Conservation (phyloP, 1,140 invertebrate genomes). For the Micrasema longulum region DNA sequence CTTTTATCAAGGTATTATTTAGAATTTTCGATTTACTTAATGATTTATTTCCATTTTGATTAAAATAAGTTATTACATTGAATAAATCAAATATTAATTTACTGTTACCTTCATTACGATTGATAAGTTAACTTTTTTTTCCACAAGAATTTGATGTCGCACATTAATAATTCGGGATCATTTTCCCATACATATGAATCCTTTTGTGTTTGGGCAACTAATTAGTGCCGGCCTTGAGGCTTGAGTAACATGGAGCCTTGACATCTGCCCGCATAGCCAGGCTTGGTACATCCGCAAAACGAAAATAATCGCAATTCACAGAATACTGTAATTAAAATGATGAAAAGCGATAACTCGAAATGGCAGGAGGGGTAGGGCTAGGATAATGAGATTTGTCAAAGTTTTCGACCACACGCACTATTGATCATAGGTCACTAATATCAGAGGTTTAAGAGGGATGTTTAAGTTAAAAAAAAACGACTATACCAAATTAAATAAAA, state of each 20-base stretch:
- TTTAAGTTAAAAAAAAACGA: too few species aligned
- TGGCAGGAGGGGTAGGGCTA: neutral
- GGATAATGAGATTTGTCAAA: too few species aligned
- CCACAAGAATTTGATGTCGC: slow-evolving; percentile 7
- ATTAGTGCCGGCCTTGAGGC: slow-evolving; percentile 18
- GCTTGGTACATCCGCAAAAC: slow-evolving; percentile 16
- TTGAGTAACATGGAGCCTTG: neutral
- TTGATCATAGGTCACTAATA: neutral
- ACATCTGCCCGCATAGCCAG: slow-evolving; percentile 13
- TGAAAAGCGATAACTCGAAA: slow-evolving; percentile 2
- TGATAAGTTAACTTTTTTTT: too few species aligned
- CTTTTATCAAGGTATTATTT: too few species aligned
- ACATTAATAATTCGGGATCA: slow-evolving; percentile 1
- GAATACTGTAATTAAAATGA: slow-evolving; percentile 28
- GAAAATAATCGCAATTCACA: slow-evolving; percentile 11
- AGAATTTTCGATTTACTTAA: too few species aligned
- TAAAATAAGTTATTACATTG: too few species aligned
- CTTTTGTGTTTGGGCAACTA: slow-evolving; percentile 23
- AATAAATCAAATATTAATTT: too few species aligned
- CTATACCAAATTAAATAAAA: too few species aligned
- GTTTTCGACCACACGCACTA: slow-evolving; percentile 1
- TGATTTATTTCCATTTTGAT: too few species aligned
- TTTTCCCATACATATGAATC: slow-evolving; percentile 24
- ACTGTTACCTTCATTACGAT: too few species aligned
- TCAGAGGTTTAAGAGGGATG: too few species aligned